phyloP scores from a whole-genome alignment of 2,113 vertebrate species.

The human (Homo sapiens) region DNA sequence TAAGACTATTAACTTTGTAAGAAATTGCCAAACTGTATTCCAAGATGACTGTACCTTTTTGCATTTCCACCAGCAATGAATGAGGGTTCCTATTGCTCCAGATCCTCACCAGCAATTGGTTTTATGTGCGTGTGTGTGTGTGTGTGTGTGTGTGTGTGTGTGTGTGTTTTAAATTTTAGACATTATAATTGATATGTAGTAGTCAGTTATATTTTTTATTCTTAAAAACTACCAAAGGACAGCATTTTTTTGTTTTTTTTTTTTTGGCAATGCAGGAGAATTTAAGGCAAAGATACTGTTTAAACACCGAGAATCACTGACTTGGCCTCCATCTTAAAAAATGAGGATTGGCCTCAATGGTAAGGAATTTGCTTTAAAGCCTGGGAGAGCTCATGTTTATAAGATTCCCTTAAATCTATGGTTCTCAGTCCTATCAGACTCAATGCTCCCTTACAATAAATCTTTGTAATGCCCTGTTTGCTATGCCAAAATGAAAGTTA shows the following conservation, averaged over 20 bases:
- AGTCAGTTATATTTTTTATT: slow-evolving; percentile 38
- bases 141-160: not conserved
- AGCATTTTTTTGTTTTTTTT: not conserved
- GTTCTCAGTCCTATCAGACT: not conserved
- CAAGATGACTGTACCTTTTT: not conserved
- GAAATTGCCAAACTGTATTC: not conserved
- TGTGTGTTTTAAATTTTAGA: not conserved
- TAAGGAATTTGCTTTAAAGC: slow-evolving; percentile 8
- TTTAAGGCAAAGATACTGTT: not conserved
- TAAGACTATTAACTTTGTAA: not conserved
- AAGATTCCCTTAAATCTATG: not conserved
- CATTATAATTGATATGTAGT: not conserved
- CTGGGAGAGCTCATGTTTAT: not conserved
- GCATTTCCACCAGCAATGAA: not conserved
- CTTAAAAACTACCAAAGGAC: not conserved
- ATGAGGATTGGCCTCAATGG: not conserved
- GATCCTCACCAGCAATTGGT: not conserved
- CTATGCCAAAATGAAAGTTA: not conserved
- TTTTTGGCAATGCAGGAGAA: not conserved
- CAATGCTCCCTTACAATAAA: not conserved
- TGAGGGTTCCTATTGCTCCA: not conserved
- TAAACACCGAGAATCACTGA: not conserved
- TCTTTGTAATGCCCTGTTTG: not conserved
- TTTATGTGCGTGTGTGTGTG: not conserved
- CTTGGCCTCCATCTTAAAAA: not conserved